phyloP scores from a whole-genome alignment of 2,113 vertebrate species.

The Zootoca vivipara region DNA sequence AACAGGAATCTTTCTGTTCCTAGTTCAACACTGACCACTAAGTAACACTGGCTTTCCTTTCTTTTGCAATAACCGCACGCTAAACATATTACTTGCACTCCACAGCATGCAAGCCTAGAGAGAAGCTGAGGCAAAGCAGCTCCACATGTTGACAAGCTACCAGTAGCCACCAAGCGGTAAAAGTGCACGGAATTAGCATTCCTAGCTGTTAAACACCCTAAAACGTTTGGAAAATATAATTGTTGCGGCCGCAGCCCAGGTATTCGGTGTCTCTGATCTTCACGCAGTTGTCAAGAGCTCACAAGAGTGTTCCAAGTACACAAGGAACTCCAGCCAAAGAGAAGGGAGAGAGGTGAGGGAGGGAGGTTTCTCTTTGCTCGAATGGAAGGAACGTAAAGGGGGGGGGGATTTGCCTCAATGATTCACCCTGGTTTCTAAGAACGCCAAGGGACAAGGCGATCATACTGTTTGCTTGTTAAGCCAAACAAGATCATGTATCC shows the following conservation, averaged over 20 bases:
- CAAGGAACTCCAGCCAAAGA: constrained; percentile 48
- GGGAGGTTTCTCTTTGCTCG: constrained; percentile 52
- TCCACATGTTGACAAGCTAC: neutral
- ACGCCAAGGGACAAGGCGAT: neutral
- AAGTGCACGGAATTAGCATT: neutral
- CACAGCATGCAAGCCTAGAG: constrained; percentile 11
- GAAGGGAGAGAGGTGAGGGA: neutral
- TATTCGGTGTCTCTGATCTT: constrained; percentile 44
- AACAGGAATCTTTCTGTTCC: neutral
- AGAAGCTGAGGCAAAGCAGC: constrained; percentile 7
- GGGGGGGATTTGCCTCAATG: constrained; percentile 27
- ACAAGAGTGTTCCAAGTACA: constrained; percentile 54
- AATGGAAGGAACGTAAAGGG: constrained; percentile 42
- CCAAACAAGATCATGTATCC: neutral
- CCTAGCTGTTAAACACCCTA: constrained; percentile 28
- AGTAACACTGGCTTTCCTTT: neutral
- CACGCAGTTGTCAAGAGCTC: constrained; percentile 51
- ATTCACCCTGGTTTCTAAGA: constrained; percentile 50
- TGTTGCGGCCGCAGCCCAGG: constrained; percentile 50
- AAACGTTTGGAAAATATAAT: constrained; percentile 55
- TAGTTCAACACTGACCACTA: neutral
- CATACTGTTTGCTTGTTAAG: constrained; percentile 30
- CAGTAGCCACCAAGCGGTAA: constrained; percentile 22
- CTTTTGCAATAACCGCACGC: neutral
- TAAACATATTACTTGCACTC: constrained; percentile 10